Conservation (phyloP, 2,888 invertebrate species). For the Pseudanteris insignis region DNA sequence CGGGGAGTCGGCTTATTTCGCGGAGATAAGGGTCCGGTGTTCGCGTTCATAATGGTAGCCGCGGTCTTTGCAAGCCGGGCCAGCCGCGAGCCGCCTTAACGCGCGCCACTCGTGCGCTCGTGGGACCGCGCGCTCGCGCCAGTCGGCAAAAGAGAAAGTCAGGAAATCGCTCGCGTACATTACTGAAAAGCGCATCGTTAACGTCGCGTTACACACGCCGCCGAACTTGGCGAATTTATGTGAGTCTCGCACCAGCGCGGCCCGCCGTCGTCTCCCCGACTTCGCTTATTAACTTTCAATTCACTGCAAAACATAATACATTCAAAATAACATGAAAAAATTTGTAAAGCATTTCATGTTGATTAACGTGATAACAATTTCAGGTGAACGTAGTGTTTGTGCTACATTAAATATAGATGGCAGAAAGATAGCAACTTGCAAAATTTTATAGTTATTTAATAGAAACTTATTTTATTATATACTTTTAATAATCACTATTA, state of each 20-base stretch:
- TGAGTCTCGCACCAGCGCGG: neutral
- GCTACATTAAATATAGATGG: too few species aligned
- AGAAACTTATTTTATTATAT: too few species aligned
- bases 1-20: conserved; percentile 52
- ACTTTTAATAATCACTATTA: too few species aligned
- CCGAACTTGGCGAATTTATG: conserved; percentile 14
- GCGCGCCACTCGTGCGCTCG: conserved; percentile 49
- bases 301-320: too few species aligned
- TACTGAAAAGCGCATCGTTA: conserved; percentile 36
- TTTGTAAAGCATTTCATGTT: too few species aligned
- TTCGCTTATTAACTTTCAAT: too few species aligned
- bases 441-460: too few species aligned
- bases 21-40: conserved; percentile 55
- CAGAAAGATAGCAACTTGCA: too few species aligned
- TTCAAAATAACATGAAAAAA: too few species aligned
- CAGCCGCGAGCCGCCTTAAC: conserved; percentile 8
- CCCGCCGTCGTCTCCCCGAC: too few species aligned
- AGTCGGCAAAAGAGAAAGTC: conserved; percentile 53
- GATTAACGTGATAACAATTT: too few species aligned
- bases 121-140: conserved; percentile 44
- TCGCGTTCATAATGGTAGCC: conserved; percentile 56
- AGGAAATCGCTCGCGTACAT: conserved; percentile 53
- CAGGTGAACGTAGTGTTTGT: too few species aligned
- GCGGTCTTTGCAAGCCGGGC: conserved; percentile 41
- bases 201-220: conserved; percentile 22